A percentile compares a stretch with the other conserved stretches of the same genome.
Evolutionary conservation across 2,888 invertebrate genomes (phyloP).

Genomic region (Arge pagana): DNA sequence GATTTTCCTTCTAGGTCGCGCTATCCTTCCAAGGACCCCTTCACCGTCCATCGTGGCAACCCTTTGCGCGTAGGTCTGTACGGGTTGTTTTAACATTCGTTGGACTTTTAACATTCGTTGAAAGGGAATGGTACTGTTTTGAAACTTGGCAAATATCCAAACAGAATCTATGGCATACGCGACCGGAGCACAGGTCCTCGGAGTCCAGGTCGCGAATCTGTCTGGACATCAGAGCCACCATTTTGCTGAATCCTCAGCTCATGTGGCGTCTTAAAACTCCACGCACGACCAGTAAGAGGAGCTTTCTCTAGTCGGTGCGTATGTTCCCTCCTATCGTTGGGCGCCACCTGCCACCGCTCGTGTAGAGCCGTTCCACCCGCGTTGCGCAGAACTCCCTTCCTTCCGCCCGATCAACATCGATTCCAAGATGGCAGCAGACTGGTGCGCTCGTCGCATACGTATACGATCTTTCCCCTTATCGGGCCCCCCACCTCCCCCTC

Average conservation of each 20-base stretch:
- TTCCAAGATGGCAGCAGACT: constrained; percentile 52
- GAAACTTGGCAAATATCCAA: too few relatives aligned
- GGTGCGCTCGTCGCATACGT: constrained; percentile 49
- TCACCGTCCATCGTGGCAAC: too few relatives aligned
- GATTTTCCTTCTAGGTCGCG: too few relatives aligned
- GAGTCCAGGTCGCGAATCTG: too few relatives aligned
- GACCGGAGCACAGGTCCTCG: too few relatives aligned
- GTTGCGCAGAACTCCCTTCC: constrained; percentile 52
- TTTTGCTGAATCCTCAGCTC: constrained; percentile 1
- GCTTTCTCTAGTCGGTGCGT: constrained; percentile 6
- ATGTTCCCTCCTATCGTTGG: constrained; percentile 8
- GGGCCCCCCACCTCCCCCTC: constrained; percentile 30
- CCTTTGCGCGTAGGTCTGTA: too few relatives aligned
- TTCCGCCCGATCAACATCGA: constrained; percentile 54
- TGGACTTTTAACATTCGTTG: too few relatives aligned
- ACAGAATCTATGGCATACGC: too few relatives aligned
- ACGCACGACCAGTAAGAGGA: constrained; percentile 14
- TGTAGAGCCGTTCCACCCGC: constrained; percentile 35
- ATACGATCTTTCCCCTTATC: constrained; percentile 40
- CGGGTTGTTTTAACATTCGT: too few relatives aligned
- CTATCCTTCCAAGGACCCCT: too few relatives aligned
- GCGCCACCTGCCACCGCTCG: not conserved
- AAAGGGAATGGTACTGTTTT: too few relatives aligned
- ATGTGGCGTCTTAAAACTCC: constrained; percentile 11
- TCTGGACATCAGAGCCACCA: not conserved